Conservation (phyloP, 2,113 vertebrate species). For the Chelonoidis abingdonii region DNA sequence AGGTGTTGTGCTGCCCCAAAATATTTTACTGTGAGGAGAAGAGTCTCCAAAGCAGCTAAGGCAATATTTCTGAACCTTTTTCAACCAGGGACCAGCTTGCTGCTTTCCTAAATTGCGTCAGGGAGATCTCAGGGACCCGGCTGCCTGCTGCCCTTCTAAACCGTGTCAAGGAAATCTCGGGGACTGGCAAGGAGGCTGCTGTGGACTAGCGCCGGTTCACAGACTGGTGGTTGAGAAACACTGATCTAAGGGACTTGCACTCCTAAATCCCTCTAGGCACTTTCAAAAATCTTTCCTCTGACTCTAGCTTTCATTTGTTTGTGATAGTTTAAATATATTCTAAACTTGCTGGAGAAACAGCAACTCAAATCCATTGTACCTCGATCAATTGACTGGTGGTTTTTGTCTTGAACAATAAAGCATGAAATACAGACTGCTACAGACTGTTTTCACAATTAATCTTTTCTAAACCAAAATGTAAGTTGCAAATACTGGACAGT, state of each 20-base stretch:
- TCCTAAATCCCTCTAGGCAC: not conserved
- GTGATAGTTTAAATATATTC: not conserved
- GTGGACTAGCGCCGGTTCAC: too few relatives aligned
- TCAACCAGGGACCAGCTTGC: too few relatives aligned
- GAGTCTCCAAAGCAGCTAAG: not conserved
- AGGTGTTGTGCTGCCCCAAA: not conserved
- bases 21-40: not conserved
- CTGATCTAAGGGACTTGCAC: not conserved
- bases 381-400: not conserved
- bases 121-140: too few relatives aligned
- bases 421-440: not conserved
- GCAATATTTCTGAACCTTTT: not conserved
- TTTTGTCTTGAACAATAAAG: not conserved
- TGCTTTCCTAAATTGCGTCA: too few relatives aligned
- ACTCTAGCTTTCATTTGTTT: not conserved
- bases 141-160: too few relatives aligned
- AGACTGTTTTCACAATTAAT: not conserved
- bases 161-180: too few relatives aligned
- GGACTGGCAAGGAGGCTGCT: too few relatives aligned
- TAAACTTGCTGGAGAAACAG: too few relatives aligned
- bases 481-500: rapidly evolving
- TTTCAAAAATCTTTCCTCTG: not conserved
- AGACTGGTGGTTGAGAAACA: too few relatives aligned
- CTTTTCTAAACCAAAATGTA: not conserved
- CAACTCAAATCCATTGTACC: too few relatives aligned